phyloP scores from a whole-genome alignment of 2,113 vertebrate genomes.

The Sula dactylatra region DNA sequence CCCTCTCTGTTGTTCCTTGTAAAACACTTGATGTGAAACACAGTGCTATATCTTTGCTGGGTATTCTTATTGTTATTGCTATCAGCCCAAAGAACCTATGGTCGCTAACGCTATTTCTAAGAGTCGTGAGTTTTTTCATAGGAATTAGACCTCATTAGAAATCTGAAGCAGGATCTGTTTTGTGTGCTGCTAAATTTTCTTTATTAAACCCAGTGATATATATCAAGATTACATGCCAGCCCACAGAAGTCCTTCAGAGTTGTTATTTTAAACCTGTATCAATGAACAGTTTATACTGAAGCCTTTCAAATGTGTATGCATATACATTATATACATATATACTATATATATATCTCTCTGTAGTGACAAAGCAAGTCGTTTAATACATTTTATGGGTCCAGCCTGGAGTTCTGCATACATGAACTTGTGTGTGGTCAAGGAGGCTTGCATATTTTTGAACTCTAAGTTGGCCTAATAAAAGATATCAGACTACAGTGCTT shows the following conservation, averaged over 20 bases:
- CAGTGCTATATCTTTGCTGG: not conserved
- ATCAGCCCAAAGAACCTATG: not conserved
- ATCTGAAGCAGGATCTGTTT: not conserved
- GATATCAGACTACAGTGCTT: constrained; percentile 58
- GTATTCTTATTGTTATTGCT: not conserved
- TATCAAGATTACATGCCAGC: not conserved
- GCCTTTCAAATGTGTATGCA: not conserved
- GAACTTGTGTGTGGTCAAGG: constrained; percentile 45
- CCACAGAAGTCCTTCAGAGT: constrained; percentile 17
- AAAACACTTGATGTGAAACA: not conserved
- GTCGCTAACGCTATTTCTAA: not conserved
- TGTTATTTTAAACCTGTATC: constrained; percentile 32
- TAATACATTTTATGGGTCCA: constrained; percentile 24
- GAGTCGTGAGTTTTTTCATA: not conserved
- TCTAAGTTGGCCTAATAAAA: constrained; percentile 66
- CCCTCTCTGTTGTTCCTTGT: not conserved
- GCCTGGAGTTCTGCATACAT: constrained; percentile 8
- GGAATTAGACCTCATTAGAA: not conserved
- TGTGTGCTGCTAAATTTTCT: not conserved
- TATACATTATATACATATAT: not conserved
- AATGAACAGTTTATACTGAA: constrained; percentile 22
- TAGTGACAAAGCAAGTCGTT: constrained; percentile 47
- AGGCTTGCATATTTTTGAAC: constrained; percentile 59
- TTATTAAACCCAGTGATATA: not conserved
- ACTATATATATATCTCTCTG: not conserved